Percentiles rank a stretch among this genome's conserved stretches.
Conservation (phyloP, 1,140 invertebrate species). For the Spodoptera frugiperda region DNA sequence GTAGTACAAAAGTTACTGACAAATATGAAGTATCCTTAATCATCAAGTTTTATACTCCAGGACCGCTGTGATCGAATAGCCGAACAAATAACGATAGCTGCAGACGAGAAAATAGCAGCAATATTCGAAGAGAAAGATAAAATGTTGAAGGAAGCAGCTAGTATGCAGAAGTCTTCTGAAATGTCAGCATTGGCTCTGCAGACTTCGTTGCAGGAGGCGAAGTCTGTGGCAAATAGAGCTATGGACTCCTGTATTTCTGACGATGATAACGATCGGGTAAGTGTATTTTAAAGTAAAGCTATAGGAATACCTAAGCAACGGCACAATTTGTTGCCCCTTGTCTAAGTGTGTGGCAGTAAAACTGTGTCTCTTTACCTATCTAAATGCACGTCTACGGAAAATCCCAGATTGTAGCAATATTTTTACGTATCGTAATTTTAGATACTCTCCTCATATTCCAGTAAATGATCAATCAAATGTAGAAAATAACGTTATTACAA, state of each 20-base stretch:
- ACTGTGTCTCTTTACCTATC: too few relatives aligned
- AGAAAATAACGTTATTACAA: too few relatives aligned
- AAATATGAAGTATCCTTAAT: too few relatives aligned
- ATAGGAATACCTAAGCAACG: too few relatives aligned
- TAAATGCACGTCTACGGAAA: too few relatives aligned
- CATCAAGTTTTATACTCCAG: constrained; percentile 55
- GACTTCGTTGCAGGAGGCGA: constrained; percentile 73
- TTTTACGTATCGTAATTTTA: too few relatives aligned
- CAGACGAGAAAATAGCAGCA: constrained; percentile 83
- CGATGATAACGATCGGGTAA: constrained; percentile 54
- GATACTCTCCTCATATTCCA: too few relatives aligned
- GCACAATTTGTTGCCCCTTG: too few relatives aligned
- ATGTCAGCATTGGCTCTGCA: constrained; percentile 72
- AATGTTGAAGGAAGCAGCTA: constrained; percentile 68
- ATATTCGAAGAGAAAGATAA: constrained; percentile 73
- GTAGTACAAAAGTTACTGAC: too few relatives aligned
- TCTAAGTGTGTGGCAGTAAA: too few relatives aligned
- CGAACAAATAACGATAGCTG: constrained; percentile 80
- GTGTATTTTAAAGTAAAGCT: background rate
- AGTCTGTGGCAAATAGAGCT: constrained; percentile 68
- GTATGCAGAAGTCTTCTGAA: constrained; percentile 74
- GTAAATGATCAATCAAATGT: too few relatives aligned
- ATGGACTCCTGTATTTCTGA: constrained; percentile 52
- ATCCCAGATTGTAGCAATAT: too few relatives aligned
- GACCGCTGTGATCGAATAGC: constrained; percentile 83